Conservation (phyloP, 2,888 invertebrate species). For the Ennomos fuscantarius region DNA sequence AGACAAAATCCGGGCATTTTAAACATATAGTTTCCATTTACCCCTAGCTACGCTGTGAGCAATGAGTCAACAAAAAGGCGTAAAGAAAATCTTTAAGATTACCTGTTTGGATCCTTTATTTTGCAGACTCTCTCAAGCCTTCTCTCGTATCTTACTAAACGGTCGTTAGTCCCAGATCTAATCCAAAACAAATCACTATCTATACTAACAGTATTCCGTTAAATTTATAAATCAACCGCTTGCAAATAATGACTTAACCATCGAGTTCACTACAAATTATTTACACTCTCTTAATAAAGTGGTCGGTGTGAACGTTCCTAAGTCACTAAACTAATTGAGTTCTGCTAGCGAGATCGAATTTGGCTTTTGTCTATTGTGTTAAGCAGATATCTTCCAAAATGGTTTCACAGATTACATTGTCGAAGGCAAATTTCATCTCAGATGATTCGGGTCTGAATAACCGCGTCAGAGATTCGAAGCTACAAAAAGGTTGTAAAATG, state of each 20-base stretch:
- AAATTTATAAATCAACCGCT: constrained; percentile 3
- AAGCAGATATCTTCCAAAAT: constrained; percentile 20
- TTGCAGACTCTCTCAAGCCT: no score
- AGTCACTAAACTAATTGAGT: constrained; percentile 49
- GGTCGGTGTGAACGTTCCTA: constrained; percentile 43
- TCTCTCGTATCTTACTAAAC: no score
- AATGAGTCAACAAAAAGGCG: no score
- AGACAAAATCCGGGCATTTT: no score
- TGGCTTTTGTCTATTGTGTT: constrained; percentile 32
- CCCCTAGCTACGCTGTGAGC: no score
- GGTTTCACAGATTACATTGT: constrained; percentile 24
- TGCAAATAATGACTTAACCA: constrained; percentile 10
- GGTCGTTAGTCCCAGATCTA: no score
- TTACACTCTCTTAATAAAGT: constrained; percentile 57
- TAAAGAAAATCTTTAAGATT: no score
- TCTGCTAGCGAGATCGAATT: constrained; percentile 32
- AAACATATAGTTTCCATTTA: no score
- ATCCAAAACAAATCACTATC: no score
- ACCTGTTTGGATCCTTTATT: no score
- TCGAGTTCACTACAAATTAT: constrained; percentile 45
- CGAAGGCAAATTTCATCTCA: constrained; percentile 18
- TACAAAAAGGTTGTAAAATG: no score
- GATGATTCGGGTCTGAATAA: constrained; percentile 9
- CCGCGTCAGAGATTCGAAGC: constrained; percentile 5
- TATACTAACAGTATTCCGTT: background rate